Base-by-base conservation (phyloP, 2,888 invertebrate species). In the Acleris sparsana region DNA sequence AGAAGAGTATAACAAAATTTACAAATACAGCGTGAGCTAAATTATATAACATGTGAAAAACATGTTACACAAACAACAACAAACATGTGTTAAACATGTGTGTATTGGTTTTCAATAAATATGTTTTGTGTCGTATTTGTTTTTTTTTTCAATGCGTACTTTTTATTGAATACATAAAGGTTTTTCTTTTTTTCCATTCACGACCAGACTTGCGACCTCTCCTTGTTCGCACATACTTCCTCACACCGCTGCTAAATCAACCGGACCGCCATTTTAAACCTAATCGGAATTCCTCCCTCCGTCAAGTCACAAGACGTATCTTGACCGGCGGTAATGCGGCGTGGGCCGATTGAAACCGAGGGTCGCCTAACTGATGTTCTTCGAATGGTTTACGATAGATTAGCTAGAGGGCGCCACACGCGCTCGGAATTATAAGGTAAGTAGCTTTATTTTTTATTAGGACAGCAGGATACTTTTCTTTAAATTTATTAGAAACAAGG, bases 311-410 rank as follows among this genome's bases (percentile, higher is more conserved):
- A 82, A 78, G 63, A 69, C 55, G 71, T 73, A 76, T 82, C 78
- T 82, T 72, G 77, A 78, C 75, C 75, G 72, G 72, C 13, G 76
- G 77, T 89, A 92, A 90, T 90, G 85, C 89, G 86, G 75, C 89
- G 87, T 82, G 80, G 80, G 82, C 80, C 89, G 85, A 91, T 91
- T 91, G 88, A 87, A 88, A 88, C 85, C 80, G 78, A 70, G 76
- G 76, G 80, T 78, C 76, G 80, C 80, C 82, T 84, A 84, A 86
- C 84, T 82, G 87, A 86, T 87, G 85, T 83, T 87, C 85, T 82
- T 79, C 75, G 75, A 83, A 84, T 80, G 78, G 79, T 80, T 87
- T 87, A 84, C 87, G 79, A 79, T 78, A 84, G 85, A 89, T 89
- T 90, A 87, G 71, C 70, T 71, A 55, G n/a, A 22, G 49, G 16